Evolutionary conservation across 1,140 invertebrate species (phyloP).

Genomic region (Bombus pascuorum): DNA sequence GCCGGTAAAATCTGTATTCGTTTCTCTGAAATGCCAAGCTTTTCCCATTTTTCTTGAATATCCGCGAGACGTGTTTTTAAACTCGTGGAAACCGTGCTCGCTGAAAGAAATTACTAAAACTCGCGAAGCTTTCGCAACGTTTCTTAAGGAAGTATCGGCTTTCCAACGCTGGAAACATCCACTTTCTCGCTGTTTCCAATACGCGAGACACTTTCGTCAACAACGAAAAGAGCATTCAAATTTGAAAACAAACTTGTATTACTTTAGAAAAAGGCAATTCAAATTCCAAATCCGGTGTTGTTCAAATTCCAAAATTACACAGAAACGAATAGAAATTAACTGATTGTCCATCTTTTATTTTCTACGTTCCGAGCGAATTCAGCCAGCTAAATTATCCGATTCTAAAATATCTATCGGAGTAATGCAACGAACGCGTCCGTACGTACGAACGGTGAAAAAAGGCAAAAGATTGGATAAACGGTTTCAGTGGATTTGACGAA

Average conservation of each 20-base stretch:
- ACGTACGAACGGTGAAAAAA: no score
- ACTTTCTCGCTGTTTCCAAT: neutral
- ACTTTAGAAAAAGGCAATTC: neutral
- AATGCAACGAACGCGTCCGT: no score
- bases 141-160: neutral
- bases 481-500: no score
- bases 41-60: neutral
- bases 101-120: constrained; percentile 9
- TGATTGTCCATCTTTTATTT: no score
- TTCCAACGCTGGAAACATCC: neutral
- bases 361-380: no score
- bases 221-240: neutral
- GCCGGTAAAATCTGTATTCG: neutral
- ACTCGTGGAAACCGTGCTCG: neutral
- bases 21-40: neutral
- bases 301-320: no score
- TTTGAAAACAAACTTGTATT: neutral
- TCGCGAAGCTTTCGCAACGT: constrained; percentile 10
- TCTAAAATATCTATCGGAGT: no score
- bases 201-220: neutral
- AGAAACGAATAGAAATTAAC: no score
- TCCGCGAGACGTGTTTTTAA: neutral
- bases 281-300: no score
- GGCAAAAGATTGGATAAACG: no score
- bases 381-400: no score